Evolutionary conservation across 1,140 invertebrate genomes (phyloP), one percentile per base, ranked within the genome.

Genomic region (Eurytemora carolleeae): DNA sequence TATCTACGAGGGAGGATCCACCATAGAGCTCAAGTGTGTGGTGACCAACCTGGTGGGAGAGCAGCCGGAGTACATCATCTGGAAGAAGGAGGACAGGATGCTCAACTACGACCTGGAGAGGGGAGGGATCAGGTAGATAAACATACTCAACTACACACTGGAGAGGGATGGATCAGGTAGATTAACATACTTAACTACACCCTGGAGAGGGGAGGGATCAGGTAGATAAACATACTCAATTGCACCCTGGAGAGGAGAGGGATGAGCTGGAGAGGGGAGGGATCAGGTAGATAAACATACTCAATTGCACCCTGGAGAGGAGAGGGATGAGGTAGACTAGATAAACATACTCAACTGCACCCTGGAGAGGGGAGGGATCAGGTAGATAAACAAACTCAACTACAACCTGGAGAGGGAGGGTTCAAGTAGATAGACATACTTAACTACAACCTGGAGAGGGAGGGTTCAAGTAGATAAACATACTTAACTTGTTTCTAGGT

Each of bases 261-360:
- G 21, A n/a, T n/a, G n/a, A n/a, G n/a, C 53, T 21, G n/a, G 21
- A 1, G 22, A 54, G 31, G 18, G 85, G 54, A 61, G 57, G 15
- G 21, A 31, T n/a, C n/a, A n/a, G n/a, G n/a, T n/a, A n/a, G n/a
- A n/a, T n/a, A n/a, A n/a, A n/a, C n/a, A n/a, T n/a, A n/a, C n/a
- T n/a, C n/a, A n/a, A n/a, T n/a, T n/a, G 24, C 20, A 31, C 24
- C 52, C 53, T 21, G n/a, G 21, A 1, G 22, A 54, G 31, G 18
- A n/a, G 54, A 61, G 57, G 15, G 21, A 31, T n/a, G n/a, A n/a
- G n/a, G n/a, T n/a, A n/a, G n/a, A n/a, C n/a, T n/a, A n/a, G n/a
- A n/a, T n/a, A n/a, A n/a, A n/a, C n/a, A 79, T 83, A 71, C 78
- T 88, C 59, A 88, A 88, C 74, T 87, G 86, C 70, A 85, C 87